Percentiles rank a stretch among this genome's conserved stretches.
Conservation (phyloP, 2,888 invertebrate species). For the Eristalis arbustorum region DNA sequence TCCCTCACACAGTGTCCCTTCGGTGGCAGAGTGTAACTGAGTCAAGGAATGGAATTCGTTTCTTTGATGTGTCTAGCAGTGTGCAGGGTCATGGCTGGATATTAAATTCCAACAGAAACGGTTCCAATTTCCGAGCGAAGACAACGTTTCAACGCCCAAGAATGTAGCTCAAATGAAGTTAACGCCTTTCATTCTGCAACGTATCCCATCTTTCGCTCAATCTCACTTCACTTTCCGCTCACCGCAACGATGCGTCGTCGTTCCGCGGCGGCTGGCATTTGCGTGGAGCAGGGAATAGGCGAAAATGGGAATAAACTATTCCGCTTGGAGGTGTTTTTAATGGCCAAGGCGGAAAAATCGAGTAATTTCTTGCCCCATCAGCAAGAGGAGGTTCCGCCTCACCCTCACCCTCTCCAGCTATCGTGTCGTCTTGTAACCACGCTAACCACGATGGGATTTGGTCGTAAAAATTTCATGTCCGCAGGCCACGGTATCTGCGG, state of each 20-base stretch:
- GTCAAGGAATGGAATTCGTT: constrained; percentile 51
- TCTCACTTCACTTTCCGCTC: neutral
- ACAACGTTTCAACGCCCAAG: constrained; percentile 8
- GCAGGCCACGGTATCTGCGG: constrained; percentile 18
- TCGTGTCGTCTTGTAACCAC: neutral
- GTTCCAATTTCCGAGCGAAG: constrained; percentile 11
- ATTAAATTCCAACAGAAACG: constrained; percentile 53
- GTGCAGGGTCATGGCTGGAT: constrained; percentile 55
- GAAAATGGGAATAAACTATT: constrained; percentile 34
- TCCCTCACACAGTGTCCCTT: neutral
- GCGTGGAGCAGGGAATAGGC: neutral
- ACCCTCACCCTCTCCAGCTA: neutral
- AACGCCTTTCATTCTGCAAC: constrained; percentile 25
- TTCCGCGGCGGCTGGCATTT: neutral
- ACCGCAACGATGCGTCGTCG: neutral
- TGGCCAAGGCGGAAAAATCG: constrained; percentile 57
- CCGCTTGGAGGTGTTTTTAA: constrained; percentile 61
- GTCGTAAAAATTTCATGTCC: constrained; percentile 58
- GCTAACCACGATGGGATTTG: constrained; percentile 8
- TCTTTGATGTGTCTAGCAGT: constrained; percentile 39
- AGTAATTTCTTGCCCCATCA: constrained; percentile 41
- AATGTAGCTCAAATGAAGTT: constrained; percentile 61
- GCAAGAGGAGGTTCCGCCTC: neutral
- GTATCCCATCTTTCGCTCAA: neutral
- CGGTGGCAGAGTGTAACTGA: neutral